Evolutionary conservation across 2,888 invertebrate species (phyloP).

Genomic region (Elysia crispata): DNA sequence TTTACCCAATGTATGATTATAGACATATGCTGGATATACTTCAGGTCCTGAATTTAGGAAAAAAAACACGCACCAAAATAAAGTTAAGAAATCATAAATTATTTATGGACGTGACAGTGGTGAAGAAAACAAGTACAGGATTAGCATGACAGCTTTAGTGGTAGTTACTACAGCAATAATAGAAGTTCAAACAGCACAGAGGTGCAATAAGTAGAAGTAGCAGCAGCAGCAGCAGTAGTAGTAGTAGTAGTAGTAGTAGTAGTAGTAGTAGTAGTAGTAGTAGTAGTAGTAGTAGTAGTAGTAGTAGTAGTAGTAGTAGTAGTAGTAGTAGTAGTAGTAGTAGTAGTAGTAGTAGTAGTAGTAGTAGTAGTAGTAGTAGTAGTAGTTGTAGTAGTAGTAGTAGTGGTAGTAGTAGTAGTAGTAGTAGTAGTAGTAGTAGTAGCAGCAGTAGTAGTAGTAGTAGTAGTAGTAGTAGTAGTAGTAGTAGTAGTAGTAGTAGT

Average conservation of each 20-base stretch:
- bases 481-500: neutral
- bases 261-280: slow-evolving; percentile 31
- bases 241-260: slow-evolving; percentile 26
- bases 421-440: slow-evolving; percentile 6
- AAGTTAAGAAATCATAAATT: too few species aligned
- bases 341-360: neutral
- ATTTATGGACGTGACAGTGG: too few species aligned
- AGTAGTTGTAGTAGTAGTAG: neutral
- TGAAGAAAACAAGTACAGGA: too few species aligned
- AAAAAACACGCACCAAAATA: too few species aligned
- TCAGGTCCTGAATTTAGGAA: too few species aligned
- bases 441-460: neutral
- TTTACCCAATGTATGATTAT: slow-evolving; percentile 66
- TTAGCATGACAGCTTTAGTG: too few species aligned
- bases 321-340: too few species aligned
- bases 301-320: slow-evolving; percentile 19
- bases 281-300: slow-evolving; percentile 29
- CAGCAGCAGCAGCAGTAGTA: slow-evolving; percentile 18
- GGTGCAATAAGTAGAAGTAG: slow-evolving; percentile 1
- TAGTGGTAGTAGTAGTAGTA: neutral
- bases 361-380: neutral
- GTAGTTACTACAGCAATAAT: too few species aligned
- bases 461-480: too few species aligned
- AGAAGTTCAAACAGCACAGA: too few species aligned
- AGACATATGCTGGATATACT: slow-evolving; percentile 58